Conservation (phyloP, 2,888 invertebrate genomes). For the Hypena proboscidalis region DNA sequence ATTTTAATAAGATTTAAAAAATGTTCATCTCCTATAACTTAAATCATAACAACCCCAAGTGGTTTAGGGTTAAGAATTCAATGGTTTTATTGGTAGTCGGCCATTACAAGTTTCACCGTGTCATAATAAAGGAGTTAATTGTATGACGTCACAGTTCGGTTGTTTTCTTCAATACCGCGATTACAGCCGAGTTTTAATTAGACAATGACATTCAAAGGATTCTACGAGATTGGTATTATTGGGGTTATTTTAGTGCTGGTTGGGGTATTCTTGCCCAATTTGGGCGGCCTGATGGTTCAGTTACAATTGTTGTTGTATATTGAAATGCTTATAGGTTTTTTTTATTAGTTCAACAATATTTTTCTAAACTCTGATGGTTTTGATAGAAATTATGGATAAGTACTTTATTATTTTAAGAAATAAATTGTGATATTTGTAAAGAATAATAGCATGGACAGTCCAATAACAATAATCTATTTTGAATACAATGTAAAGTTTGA, state of each 20-base stretch:
- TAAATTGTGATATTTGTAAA: too few relatives aligned
- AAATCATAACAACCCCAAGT: slow-evolving; percentile 16
- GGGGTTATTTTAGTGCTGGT: not conserved
- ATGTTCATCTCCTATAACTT: slow-evolving; percentile 16
- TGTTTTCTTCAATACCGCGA: slow-evolving; percentile 25
- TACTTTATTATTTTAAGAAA: too few relatives aligned
- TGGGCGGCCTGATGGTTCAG: too few relatives aligned
- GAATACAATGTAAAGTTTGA: too few relatives aligned
- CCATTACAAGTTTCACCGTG: slow-evolving; percentile 44
- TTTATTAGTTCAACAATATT: too few relatives aligned
- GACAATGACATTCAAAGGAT: slow-evolving; percentile 7
- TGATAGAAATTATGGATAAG: too few relatives aligned
- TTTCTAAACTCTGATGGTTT: too few relatives aligned
- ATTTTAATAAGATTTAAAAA: not conserved
- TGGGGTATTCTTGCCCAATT: not conserved
- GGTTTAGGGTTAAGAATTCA: slow-evolving; percentile 45
- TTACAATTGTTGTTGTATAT: too few relatives aligned
- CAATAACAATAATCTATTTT: too few relatives aligned
- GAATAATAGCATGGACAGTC: too few relatives aligned
- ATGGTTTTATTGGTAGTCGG: slow-evolving; percentile 51
- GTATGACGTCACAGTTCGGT: slow-evolving; percentile 45
- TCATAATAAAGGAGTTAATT: slow-evolving; percentile 48
- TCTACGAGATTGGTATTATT: slow-evolving; percentile 2
- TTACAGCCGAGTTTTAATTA: slow-evolving; percentile 15
- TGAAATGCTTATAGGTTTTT: too few relatives aligned